phyloP scores from a whole-genome alignment of 92 coral and sea anemone species.

The Parazoanthus atlanticus region DNA sequence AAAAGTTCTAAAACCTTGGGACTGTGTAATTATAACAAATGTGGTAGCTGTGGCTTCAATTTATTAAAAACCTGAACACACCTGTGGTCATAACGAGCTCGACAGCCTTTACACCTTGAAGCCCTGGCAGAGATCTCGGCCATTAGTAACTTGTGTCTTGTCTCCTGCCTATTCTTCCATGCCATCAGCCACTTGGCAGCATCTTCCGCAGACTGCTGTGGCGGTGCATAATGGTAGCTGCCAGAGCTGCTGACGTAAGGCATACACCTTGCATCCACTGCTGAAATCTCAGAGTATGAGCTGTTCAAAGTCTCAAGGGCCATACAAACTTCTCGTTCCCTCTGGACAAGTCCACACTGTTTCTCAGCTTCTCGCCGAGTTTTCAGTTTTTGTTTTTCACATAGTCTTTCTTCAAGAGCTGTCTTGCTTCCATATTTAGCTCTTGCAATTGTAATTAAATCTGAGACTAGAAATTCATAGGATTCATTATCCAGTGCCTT shows the following conservation, averaged over 20 bases:
- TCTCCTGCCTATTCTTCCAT: conserved; percentile 95
- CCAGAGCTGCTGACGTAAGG: conserved; percentile 96
- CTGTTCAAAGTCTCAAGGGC: conserved; percentile 80
- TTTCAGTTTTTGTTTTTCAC: conserved; percentile 74
- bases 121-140: conserved; percentile 93
- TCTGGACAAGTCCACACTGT: conserved; percentile 83
- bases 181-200: conserved; percentile 98
- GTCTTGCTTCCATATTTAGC: conserved; percentile 86
- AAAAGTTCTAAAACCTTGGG: no score
- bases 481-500: conserved; percentile 86
- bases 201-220: conserved; percentile 93
- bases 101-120: conserved; percentile 92
- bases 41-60: no score
- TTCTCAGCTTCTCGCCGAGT: conserved; percentile 92
- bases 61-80: conserved; percentile 12
- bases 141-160: conserved; percentile 79
- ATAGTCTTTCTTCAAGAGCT: conserved; percentile 80
- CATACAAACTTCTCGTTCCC: conserved; percentile 85
- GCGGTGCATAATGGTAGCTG: conserved; percentile 81
- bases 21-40: no score
- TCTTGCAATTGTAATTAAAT: conserved; percentile 91
- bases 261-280: conserved; percentile 97
- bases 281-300: conserved; percentile 85
- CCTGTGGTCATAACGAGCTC: conserved; percentile 98
- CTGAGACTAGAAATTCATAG: conserved; percentile 91